Evolutionary conservation across 2,113 vertebrate genomes (phyloP), one percentile per base, ranked within the genome.

Genomic region (Rallus limicola): DNA sequence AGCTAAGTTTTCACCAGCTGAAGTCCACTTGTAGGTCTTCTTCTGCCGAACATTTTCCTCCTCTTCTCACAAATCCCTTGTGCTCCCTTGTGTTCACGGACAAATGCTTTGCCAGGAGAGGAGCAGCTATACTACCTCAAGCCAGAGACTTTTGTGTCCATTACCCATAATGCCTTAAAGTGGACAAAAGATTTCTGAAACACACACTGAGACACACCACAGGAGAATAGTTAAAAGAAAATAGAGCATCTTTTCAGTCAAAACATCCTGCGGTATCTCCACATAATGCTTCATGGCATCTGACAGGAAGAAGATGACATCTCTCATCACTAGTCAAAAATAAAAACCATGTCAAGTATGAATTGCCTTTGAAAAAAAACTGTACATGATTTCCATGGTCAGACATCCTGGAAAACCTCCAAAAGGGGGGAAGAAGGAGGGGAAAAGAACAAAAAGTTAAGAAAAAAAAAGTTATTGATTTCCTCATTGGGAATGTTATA

Each of bases 271-370:
- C 10, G 5, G 85, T 90, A 84, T 96, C 91, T 96, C 88, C 80
- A 68, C 92, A 82, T 60, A 87, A 91, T 91, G 92, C 79, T 95
- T 97, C 92, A 48, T 91, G 97, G 95, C 94, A 94, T 95, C 85
- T 92, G 95, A 97, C 96, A 95, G 92, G 95, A 89, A 95, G 88
- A 91, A 96, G 96, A 93, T 77, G 96, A 86, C 94, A 89, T 95
- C 90, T 97, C 97, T 97, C 86, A 93, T 85, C 91, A 95, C 86
- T 62, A 93, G 96, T 97, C 94, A 97, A 95, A 97, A 98, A 93
- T 93, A 92, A 97, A 97, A 97, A 86, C 72, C 89, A 67, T 76
- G 93, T 95, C 88, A 97, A 95, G 71, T 84, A 90, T 91, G 92
- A 97, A 95, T 85, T 90, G 88, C 62, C 72, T 97, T 90, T 95